Base-by-base conservation (phyloP, 92 coral and sea anemone species). In the Virgularia gustaviana region DNA sequence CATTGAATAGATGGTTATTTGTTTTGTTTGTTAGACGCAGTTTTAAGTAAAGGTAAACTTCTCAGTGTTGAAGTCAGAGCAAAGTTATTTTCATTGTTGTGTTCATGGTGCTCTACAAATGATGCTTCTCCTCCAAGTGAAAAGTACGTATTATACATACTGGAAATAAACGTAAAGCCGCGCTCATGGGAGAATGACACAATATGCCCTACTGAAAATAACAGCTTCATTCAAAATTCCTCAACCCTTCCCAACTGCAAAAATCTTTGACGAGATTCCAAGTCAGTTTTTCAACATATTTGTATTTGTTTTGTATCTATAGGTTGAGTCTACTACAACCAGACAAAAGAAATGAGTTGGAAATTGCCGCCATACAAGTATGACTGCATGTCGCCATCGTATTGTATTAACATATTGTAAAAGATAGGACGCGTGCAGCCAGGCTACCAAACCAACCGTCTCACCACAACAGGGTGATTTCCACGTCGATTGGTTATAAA, bases 81-180 rank as follows among this genome's bases (percentile, higher is more conserved):
- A 44, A 82, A 76, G 73, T 70, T 92, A 82, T 92, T 92, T 85
- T 89, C 84, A 73, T 90, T 89, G 74, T 86, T 92, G 55, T 89
- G 98, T 56, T 89, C 96, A 37, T 92, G 98, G 98, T 92, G 96
- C 60, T 95, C 90, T 9, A 95, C 86, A 66, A 82, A 85, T 77
- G 90, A 90, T 57, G 88, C 83, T 56, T 84, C 88, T 66, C 86
- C 79, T 2, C 87, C 85, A 6, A 83, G 82, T 36, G 96, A 92
- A 42, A 92, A 80, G 98, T 92, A 71, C 70, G 86, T 79, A 49
- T 36, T 9, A 12, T 22, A 27, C 19, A 18, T 57, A 1, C 2
- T 12, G 12, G 12, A 11, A 25, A 22, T 32, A 38, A 1, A 53
- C 60, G 29, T 18, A 1, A 1, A 43, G 20, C 51, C 20, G 20